phyloP scores from a whole-genome alignment of 2,888 invertebrate species.

The Oeneis ivallda region DNA sequence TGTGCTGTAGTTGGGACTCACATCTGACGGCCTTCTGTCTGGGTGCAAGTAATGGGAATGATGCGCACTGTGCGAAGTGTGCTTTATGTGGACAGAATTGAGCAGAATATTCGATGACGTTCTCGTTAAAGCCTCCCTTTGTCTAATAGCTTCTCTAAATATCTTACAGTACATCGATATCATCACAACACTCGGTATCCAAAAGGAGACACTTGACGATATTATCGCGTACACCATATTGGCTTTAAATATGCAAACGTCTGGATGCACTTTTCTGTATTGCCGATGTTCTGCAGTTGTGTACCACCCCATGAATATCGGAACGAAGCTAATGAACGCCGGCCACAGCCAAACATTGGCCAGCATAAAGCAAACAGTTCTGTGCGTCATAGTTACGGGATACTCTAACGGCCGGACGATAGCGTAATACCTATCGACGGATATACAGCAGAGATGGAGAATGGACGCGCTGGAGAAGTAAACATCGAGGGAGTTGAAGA shows the following conservation, averaged over 20 bases:
- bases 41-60: conserved; percentile 80
- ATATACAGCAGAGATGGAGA: conserved; percentile 96
- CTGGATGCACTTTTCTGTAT: conserved; percentile 84
- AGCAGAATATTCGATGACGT: conserved; percentile 93
- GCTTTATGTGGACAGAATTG: conserved; percentile 91
- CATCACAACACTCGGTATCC: conserved; percentile 96
- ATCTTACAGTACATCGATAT: conserved; percentile 95
- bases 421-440: conserved; percentile 95
- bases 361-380: conserved; percentile 90
- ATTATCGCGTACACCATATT: conserved; percentile 93
- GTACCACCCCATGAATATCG: conserved; percentile 97
- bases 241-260: conserved; percentile 91
- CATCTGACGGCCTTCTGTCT: conserved; percentile 72
- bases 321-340: conserved; percentile 95
- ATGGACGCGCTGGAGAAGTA: conserved; percentile 96
- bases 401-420: conserved; percentile 96
- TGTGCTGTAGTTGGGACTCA: conserved; percentile 77
- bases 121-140: conserved; percentile 90
- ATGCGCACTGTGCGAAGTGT: conserved; percentile 87
- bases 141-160: conserved; percentile 90
- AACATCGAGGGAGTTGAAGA: conserved; percentile 96
- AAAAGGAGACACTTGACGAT: conserved; percentile 94
- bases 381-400: conserved; percentile 94
- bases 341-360: conserved; percentile 96
- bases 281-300: conserved; percentile 90